Evolutionary conservation across 2,113 vertebrate genomes (phyloP).

Genomic region (Platysternon megacephalum): DNA sequence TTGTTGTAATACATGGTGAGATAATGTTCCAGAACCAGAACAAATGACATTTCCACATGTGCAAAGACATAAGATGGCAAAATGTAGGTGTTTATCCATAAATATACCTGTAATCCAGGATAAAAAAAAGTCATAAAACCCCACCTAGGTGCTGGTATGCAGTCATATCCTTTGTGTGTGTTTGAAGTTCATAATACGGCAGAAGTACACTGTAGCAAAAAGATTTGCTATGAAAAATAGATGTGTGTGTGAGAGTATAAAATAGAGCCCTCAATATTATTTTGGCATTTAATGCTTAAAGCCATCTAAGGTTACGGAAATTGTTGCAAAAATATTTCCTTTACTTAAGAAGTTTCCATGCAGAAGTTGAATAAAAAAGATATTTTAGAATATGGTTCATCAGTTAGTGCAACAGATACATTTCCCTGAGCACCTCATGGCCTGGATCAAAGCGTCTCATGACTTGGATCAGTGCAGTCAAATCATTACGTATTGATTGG

Average conservation of each 20-base stretch:
- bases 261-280: slow-evolving; percentile 55
- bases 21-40: not conserved
- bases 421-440: slow-evolving; percentile 78
- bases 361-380: slow-evolving; percentile 79
- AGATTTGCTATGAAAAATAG: slow-evolving; percentile 31
- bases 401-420: slow-evolving; percentile 75
- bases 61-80: not conserved
- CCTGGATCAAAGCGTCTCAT: slow-evolving; percentile 84
- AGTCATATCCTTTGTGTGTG: slow-evolving; percentile 51
- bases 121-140: slow-evolving; percentile 54
- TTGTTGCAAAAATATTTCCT: slow-evolving; percentile 74
- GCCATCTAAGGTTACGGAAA: slow-evolving; percentile 70
- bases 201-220: slow-evolving; percentile 3
- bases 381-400: slow-evolving; percentile 80
- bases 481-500: slow-evolving; percentile 89
- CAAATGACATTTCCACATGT: slow-evolving; percentile 7
- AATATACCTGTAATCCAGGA: slow-evolving; percentile 24
- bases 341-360: slow-evolving; percentile 60
- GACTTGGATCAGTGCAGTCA: slow-evolving; percentile 83
- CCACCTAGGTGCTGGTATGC: slow-evolving; percentile 50
- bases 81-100: slow-evolving; percentile 13
- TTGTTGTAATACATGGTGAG: fast-evolving
- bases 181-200: slow-evolving; percentile 61
- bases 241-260: slow-evolving; percentile 14
- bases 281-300: slow-evolving; percentile 62